Base-by-base conservation (phyloP, 2,888 invertebrate species). In the Eucera pruinosa region DNA sequence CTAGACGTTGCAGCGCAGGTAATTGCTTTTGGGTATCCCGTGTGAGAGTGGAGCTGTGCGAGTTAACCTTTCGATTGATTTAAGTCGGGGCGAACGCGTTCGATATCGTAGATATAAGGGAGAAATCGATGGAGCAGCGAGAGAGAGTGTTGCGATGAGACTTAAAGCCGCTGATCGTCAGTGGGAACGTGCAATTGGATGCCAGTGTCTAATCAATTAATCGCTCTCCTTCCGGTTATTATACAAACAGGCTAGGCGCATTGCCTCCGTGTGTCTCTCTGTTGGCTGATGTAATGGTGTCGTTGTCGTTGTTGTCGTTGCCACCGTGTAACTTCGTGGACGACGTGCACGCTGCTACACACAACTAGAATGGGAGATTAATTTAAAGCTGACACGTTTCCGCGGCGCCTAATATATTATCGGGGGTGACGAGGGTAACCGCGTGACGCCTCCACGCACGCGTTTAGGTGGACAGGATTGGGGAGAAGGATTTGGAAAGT, bases 301-400 rank as follows among this genome's bases (percentile, higher is more conserved):
- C 72, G 73, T 67, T 67, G 54, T 48, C 65, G 68, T 55, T 68
- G 73, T 67, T 67, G 54, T 48, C 65, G 68, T 55, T 61, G 71
- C 69, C 58, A 43, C 25, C 48, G 67, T 62, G 73, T 58, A 64
- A 68, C 70, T 81, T 68, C 81, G 70, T 48, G 64, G 55, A 20
- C 30, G 36, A 43, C 25, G 60, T 18, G 30, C 48, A 39, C 25
- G 48, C 18, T 18, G 25, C 47, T 43, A 33, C 69, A 64, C 61
- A 43, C 69, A 33, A 48, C 50, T 64, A 83, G 80, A 84, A 84
- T 82, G 58, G 75, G 78, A 83, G 86, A 86, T 87, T 80, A 86
- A 86, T 86, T 80, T 76, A 80, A 82, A 78, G 68, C 81, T 78
- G 87, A 85, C 86, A 80, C 69, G 69, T 67, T 80, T 84, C 71